Evolutionary conservation across 2,888 invertebrate species (phyloP).

Genomic region (Callosobruchus maculatus): DNA sequence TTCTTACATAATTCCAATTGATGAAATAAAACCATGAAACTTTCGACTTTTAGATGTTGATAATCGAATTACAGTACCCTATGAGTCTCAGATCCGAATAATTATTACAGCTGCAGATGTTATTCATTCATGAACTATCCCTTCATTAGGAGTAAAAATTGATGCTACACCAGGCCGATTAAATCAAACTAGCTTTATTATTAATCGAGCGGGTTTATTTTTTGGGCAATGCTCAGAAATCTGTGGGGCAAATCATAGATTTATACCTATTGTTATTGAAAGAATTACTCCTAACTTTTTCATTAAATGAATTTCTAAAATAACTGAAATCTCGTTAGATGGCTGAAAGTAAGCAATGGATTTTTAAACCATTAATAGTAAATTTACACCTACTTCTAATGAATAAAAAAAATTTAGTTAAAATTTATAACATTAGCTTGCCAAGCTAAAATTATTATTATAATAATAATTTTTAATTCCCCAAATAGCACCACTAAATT

Average conservation of each 20-base stretch:
- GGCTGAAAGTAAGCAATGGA: slow-evolving; percentile 68
- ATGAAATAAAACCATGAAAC: slow-evolving; percentile 43
- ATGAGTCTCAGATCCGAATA: slow-evolving; percentile 61
- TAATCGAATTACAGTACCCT: slow-evolving; percentile 58
- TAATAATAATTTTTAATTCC: slow-evolving; percentile 63
- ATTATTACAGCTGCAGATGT: slow-evolving; percentile 62
- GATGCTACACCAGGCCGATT: slow-evolving; percentile 64
- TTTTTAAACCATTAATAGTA: slow-evolving; percentile 69
- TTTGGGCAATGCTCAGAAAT: slow-evolving; percentile 80
- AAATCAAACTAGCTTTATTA: slow-evolving; percentile 61
- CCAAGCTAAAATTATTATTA: slow-evolving; percentile 61
- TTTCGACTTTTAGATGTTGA: slow-evolving; percentile 64
- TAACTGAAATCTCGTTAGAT: slow-evolving; percentile 56
- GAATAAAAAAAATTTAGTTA: slow-evolving; percentile 57
- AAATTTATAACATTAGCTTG: slow-evolving; percentile 60
- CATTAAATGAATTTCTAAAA: slow-evolving; percentile 57
- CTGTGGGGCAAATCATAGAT: slow-evolving; percentile 76
- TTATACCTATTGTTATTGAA: slow-evolving; percentile 73
- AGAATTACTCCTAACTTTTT: slow-evolving; percentile 54
- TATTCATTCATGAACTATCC: slow-evolving; percentile 64
- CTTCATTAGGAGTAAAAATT: slow-evolving; percentile 61
- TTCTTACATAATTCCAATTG: slow-evolving; percentile 57
- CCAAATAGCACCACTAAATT: slow-evolving; percentile 64
- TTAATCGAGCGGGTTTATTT: slow-evolving; percentile 62
- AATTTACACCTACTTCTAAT: slow-evolving; percentile 62